Conservation (phyloP, 2,888 invertebrate genomes). For the Tholera decimalis region DNA sequence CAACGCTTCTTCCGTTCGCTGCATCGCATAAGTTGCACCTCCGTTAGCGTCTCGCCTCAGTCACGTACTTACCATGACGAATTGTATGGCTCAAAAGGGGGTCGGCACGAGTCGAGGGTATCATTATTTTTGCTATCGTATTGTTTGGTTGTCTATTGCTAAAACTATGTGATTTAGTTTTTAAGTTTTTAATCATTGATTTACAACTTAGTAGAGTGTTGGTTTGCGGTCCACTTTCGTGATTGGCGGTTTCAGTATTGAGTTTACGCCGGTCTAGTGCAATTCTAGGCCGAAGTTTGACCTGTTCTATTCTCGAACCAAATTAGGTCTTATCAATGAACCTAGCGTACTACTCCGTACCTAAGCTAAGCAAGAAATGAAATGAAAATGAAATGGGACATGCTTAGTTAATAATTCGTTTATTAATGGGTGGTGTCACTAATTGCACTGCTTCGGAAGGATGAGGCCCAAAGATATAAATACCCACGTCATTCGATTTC, state of each 20-base stretch:
- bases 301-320: neutral
- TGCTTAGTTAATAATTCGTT: neutral
- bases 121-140: conserved; percentile 25
- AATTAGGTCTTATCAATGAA: neutral
- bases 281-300: neutral
- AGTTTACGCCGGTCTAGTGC: neutral
- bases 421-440: neutral
- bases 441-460: neutral
- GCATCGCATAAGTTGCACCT: conserved; percentile 27
- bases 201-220: neutral
- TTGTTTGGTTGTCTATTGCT: conserved; percentile 27
- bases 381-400: too few species aligned
- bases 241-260: neutral
- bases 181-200: neutral
- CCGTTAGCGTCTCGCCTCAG: conserved; percentile 30
- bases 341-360: neutral
- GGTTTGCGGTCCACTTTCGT: neutral
- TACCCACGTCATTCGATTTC: neutral
- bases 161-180: conserved; percentile 9
- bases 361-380: too few species aligned
- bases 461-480: neutral
- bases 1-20: conserved; percentile 18
- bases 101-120: conserved; percentile 44
- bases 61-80: conserved; percentile 56
- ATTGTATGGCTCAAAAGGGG: conserved; percentile 44